Percentiles rank a stretch among this genome's conserved stretches.
Conservation (phyloP, 2,797 vertebrate species). For the Anableps anableps region DNA sequence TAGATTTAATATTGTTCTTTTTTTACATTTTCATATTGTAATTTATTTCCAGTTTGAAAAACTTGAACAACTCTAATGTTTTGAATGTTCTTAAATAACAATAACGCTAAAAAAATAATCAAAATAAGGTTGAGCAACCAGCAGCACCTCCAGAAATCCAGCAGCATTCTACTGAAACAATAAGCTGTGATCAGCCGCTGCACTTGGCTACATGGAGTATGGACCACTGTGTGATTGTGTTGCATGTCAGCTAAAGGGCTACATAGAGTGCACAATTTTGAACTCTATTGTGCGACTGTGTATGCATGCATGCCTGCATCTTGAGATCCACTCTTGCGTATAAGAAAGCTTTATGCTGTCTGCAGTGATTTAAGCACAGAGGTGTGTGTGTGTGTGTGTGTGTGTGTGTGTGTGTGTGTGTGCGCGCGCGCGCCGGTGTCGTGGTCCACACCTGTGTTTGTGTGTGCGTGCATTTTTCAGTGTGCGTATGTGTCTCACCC, state of each 20-base stretch:
- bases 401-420: constrained; percentile 39
- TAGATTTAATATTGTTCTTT: neutral
- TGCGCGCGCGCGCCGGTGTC: too few species aligned
- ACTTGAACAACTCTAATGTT: neutral
- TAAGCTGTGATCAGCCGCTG: neutral
- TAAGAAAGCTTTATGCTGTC: constrained; percentile 43
- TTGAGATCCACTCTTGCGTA: constrained; percentile 54
- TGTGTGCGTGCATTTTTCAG: constrained; percentile 1
- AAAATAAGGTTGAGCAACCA: neutral
- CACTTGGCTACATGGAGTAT: neutral
- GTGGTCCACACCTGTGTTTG: too few species aligned
- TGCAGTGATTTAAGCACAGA: constrained; percentile 63
- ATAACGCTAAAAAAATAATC: neutral
- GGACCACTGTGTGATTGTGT: constrained; percentile 21
- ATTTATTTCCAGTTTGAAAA: neutral
- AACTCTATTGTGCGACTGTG: constrained; percentile 28
- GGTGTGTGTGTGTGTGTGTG: constrained; percentile 32
- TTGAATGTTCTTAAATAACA: neutral
- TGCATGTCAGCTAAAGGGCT: constrained; percentile 38
- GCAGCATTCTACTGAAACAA: neutral
- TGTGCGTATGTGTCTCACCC: constrained; percentile 72
- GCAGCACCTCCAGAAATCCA: too few species aligned
- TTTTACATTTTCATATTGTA: neutral
- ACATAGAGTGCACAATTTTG: constrained; percentile 42
- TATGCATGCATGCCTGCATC: constrained; percentile 59